A percentile compares a stretch with the other conserved stretches of the same genome.
These are phyloP conservation scores for Luscinia megarhynchos DNA, from an alignment of 2,797 vertebrate species.

Conservation along the genomic window DNA sequence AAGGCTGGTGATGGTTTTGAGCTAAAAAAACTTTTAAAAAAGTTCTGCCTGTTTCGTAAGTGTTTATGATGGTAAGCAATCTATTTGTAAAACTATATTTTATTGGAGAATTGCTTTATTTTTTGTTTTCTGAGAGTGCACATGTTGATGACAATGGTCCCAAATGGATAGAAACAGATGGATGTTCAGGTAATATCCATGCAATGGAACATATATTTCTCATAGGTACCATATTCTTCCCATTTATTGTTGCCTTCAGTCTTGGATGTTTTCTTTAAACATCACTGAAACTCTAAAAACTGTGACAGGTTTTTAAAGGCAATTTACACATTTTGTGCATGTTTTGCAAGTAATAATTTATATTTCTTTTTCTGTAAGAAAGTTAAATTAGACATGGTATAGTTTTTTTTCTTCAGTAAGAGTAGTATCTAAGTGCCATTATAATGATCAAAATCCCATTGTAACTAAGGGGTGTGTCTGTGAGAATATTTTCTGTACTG, in stretches of 20 bases:
- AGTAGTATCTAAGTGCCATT: neutral
- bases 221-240: neutral
- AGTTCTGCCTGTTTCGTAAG: neutral
- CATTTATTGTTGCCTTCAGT: neutral
- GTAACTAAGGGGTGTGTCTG: neutral
- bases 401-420: neutral
- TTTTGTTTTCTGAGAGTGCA: neutral
- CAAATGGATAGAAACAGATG: neutral
- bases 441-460: accelerated
- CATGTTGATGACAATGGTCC: neutral
- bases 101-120: neutral
- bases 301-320: neutral
- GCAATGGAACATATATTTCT: neutral
- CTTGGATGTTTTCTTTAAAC: neutral
- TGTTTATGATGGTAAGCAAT: neutral
- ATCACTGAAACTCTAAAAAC: neutral
- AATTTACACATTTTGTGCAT: neutral
- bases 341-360: neutral
- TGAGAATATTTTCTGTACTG: neutral
- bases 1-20: neutral
- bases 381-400: accelerated
- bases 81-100: neutral
- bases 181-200: neutral
- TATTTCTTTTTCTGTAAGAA: neutral
- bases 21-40: neutral